Percentiles rank a stretch among this genome's conserved stretches.
Evolutionary conservation across 2,113 vertebrate genomes (phyloP).

Genomic region (Elephantulus edwardii): DNA sequence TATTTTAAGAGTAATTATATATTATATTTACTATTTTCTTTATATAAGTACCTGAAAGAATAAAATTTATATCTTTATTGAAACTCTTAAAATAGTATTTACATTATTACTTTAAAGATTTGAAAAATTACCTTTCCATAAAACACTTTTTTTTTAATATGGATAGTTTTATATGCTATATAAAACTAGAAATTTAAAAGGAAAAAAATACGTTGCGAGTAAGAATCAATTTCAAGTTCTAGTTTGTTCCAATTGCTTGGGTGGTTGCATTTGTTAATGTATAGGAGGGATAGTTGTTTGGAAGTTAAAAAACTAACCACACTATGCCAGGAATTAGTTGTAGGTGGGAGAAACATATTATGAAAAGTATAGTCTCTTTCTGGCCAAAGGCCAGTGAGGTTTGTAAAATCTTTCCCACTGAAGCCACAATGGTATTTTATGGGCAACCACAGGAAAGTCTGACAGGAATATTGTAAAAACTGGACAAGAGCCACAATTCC

Average conservation of each 20-base stretch:
- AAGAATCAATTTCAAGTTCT: constrained; percentile 19
- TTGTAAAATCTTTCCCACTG: constrained; percentile 1
- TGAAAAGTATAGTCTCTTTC: background rate
- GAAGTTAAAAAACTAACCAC: constrained; percentile 6
- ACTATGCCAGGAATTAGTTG: background rate
- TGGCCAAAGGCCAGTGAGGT: constrained; percentile 12
- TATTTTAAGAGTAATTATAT: too few species aligned
- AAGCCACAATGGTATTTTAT: constrained; percentile 33
- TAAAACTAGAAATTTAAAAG: background rate
- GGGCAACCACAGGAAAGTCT: constrained; percentile 21
- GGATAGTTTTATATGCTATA: background rate
- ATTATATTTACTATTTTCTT: background rate
- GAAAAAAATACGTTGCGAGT: background rate
- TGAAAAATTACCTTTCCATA: too few species aligned
- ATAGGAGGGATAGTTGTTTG: background rate
- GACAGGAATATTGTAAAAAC: constrained; percentile 20
- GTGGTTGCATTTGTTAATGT: background rate
- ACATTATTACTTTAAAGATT: too few species aligned
- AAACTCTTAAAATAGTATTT: background rate
- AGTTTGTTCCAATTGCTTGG: background rate
- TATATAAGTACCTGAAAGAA: background rate
- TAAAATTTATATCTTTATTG: background rate
- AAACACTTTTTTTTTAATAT: background rate
- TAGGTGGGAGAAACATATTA: background rate
- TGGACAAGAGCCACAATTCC: background rate